Evolutionary conservation across 2,888 invertebrate species (phyloP).

Genomic region (Xylota segnis): DNA sequence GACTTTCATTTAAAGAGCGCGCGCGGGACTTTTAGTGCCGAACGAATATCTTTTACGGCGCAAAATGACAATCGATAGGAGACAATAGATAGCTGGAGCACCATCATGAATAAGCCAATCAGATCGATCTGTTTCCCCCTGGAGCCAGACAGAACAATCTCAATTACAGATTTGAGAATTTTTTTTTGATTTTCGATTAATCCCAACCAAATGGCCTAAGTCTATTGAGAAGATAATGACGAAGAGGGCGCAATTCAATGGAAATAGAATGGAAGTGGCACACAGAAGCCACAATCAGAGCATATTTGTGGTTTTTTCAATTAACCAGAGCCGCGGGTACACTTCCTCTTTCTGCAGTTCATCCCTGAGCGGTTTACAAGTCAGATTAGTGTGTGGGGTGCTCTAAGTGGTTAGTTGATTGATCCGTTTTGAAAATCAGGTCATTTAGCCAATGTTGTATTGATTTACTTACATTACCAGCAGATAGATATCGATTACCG

Average conservation of each 20-base stretch:
- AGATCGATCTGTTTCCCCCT: conserved; percentile 4
- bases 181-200: conserved; percentile 15
- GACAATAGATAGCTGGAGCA: conserved; percentile 6
- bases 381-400: conserved; percentile 17
- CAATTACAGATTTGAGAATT: conserved; percentile 26
- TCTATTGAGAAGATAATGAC: background rate
- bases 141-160: conserved; percentile 24
- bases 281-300: conserved; percentile 50
- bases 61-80: conserved; percentile 29
- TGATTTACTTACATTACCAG: conserved; percentile 30
- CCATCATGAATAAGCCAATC: conserved; percentile 22
- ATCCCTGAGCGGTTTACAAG: conserved; percentile 32
- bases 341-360: conserved; percentile 52
- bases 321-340: conserved; percentile 33
- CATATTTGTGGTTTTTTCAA: conserved; percentile 48
- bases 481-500: conserved; percentile 30
- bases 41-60: background rate
- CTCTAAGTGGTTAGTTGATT: conserved; percentile 26
- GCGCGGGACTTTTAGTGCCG: background rate
- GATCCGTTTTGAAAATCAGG: conserved; percentile 48
- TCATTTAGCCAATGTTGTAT: conserved; percentile 60
- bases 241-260: background rate
- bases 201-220: conserved; percentile 25
- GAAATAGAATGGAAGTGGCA: conserved; percentile 49
- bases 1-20: conserved; percentile 49